These are phyloP conservation scores for Enteromius radiatus DNA, from an alignment of 2,797 vertebrate genomes.

Conservation along the genomic window DNA sequence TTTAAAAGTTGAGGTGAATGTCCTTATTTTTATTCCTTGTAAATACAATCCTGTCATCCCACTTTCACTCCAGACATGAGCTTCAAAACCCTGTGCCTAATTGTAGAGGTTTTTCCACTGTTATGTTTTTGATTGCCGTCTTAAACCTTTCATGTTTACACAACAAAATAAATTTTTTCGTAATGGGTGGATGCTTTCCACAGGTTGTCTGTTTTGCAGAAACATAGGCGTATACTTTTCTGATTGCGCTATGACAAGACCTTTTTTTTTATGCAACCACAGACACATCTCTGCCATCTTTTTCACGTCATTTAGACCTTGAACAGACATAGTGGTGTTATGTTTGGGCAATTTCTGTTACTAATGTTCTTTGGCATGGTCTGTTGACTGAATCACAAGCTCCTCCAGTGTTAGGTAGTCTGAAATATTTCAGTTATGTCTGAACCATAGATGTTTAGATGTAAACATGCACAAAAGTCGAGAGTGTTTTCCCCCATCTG, in stretches of 20 bases:
- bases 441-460: slow-evolving; percentile 11
- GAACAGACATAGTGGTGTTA: slow-evolving; percentile 25
- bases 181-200: background rate
- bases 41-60: slow-evolving; percentile 8
- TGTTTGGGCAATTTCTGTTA: slow-evolving; percentile 19
- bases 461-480: slow-evolving; percentile 29
- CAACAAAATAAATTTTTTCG: slow-evolving; percentile 22
- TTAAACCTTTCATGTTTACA: slow-evolving; percentile 36
- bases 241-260: background rate
- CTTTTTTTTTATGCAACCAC: background rate
- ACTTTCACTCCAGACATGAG: slow-evolving; percentile 4
- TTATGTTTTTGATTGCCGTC: background rate
- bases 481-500: background rate
- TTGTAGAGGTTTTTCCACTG: slow-evolving; percentile 33
- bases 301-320: background rate
- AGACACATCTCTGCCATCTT: background rate
- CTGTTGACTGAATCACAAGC: background rate
- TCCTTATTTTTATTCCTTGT: slow-evolving; percentile 25
- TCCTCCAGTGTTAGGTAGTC: slow-evolving; percentile 1
- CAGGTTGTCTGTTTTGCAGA: slow-evolving; percentile 12
- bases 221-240: background rate
- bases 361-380: slow-evolving; percentile 15
- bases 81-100: slow-evolving; percentile 51
- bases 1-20: background rate
- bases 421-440: background rate